Conservation (phyloP, 2,888 invertebrate species). For the Hyposoter dolosus region DNA sequence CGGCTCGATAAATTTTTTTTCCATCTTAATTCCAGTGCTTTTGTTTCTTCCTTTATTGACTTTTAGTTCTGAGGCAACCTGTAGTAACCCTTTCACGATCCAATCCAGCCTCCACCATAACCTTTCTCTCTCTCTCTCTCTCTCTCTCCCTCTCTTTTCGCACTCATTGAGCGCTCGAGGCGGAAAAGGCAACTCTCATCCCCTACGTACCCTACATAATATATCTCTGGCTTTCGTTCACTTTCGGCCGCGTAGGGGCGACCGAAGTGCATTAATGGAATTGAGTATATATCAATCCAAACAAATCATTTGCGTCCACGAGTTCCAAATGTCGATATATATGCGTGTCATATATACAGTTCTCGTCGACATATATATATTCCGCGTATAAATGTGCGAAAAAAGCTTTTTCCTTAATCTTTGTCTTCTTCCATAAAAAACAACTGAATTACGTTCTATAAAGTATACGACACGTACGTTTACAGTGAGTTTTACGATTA, state of each 20-base stretch:
- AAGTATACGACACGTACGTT: constrained; percentile 4
- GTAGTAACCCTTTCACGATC: constrained; percentile 32
- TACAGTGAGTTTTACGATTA: constrained; percentile 61
- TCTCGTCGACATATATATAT: neutral
- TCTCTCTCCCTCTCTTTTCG: constrained; percentile 25
- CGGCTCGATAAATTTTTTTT: neutral
- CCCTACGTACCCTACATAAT: constrained; percentile 31
- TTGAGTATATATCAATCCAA: constrained; percentile 69
- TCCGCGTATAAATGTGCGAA: neutral
- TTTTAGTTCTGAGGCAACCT: neutral
- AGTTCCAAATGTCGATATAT: constrained; percentile 44
- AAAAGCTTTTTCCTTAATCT: constrained; percentile 1
- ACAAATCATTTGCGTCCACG: constrained; percentile 64
- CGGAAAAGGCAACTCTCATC: constrained; percentile 44
- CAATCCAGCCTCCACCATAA: constrained; percentile 1
- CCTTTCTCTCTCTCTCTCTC: constrained; percentile 5
- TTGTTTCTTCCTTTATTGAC: neutral
- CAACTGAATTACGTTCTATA: constrained; percentile 8
- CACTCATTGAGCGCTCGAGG: constrained; percentile 23
- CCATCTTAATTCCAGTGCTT: neutral
- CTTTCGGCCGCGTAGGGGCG: constrained; percentile 56
- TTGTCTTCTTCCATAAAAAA: constrained; percentile 5
- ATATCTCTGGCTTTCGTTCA: constrained; percentile 59
- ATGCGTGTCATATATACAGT: neutral
- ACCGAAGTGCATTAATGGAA: constrained; percentile 68